A percentile compares a stretch with the other conserved stretches of the same genome.
These are phyloP conservation scores for Drosophila lacteicornis DNA, from an alignment of 1,140 invertebrate genomes.

Conservation along the genomic window DNA sequence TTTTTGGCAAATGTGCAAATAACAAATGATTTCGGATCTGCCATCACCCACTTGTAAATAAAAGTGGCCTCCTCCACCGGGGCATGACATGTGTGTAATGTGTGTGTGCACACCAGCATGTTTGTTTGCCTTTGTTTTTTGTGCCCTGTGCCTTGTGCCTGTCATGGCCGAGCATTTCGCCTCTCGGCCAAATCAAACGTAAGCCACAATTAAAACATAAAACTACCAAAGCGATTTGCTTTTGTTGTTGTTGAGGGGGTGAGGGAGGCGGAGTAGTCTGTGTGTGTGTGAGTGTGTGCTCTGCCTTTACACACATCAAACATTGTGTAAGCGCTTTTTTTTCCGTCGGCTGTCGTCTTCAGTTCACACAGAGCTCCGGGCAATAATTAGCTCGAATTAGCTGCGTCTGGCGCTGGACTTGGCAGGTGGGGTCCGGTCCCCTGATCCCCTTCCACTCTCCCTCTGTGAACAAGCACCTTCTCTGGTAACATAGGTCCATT, in stretches of 20 bases:
- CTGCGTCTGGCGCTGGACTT: constrained; percentile 66
- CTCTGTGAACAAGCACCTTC: neutral
- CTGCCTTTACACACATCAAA: constrained; percentile 63
- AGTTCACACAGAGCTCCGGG: constrained; percentile 39
- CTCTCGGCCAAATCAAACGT: constrained; percentile 78
- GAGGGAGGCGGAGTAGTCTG: neutral
- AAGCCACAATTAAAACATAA: constrained; percentile 82
- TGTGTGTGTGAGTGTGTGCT: constrained; percentile 4
- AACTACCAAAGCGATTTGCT: constrained; percentile 54
- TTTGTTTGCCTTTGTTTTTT: constrained; percentile 78
- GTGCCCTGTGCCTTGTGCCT: constrained; percentile 40
- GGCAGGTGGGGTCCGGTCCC: constrained; percentile 51
- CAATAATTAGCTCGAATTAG: constrained; percentile 76
- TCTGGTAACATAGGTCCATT: neutral
- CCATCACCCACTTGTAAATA: constrained; percentile 79
- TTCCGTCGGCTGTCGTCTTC: constrained; percentile 55
- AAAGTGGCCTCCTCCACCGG: constrained; percentile 48
- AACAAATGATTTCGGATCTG: constrained; percentile 80
- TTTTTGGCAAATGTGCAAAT: constrained; percentile 78
- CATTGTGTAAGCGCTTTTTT: constrained; percentile 41
- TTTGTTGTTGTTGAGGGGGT: constrained; percentile 6
- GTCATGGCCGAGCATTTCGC: constrained; percentile 66
- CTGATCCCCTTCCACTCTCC: neutral
- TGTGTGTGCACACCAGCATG: constrained; percentile 67
- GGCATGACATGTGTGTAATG: constrained; percentile 7